Percentiles rank a stretch among this genome's conserved stretches.
Conservation (phyloP, 1,140 invertebrate genomes). For the Drosophila ficusphila region DNA sequence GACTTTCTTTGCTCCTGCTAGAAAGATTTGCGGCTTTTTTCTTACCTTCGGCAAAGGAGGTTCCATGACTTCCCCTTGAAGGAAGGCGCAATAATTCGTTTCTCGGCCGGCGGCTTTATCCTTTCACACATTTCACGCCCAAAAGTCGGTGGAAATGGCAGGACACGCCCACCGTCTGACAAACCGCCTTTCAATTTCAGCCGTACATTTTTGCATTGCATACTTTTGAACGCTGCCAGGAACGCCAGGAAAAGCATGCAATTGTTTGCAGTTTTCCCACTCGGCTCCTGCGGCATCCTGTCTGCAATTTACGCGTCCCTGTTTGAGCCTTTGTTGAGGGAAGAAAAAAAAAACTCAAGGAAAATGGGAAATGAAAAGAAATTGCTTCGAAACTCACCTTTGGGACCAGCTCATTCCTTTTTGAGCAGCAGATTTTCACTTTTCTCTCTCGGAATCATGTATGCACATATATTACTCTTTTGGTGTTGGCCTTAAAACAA, state of each 20-base stretch:
- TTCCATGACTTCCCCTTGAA: constrained; percentile 5
- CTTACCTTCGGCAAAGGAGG: neutral
- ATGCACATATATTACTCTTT: constrained; percentile 48
- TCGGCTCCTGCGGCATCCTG: constrained; percentile 18
- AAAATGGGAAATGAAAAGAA: constrained; percentile 17
- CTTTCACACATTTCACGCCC: constrained; percentile 56
- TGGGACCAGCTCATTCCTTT: constrained; percentile 33
- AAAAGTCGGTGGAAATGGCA: constrained; percentile 30
- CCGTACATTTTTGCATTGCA: constrained; percentile 53
- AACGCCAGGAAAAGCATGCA: constrained; percentile 28
- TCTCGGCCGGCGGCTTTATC: constrained; percentile 33
- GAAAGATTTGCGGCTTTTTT: neutral
- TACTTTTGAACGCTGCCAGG: constrained; percentile 1
- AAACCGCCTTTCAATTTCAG: constrained; percentile 62
- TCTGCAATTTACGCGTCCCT: constrained; percentile 57
- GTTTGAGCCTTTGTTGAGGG: constrained; percentile 36
- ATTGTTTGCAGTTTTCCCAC: constrained; percentile 62
- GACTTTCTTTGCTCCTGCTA: neutral
- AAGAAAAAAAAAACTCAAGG: neutral
- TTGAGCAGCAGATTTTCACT: constrained; percentile 42
- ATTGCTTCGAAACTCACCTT: constrained; percentile 24
- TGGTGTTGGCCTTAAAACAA: constrained; percentile 46
- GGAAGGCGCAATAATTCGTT: constrained; percentile 50
- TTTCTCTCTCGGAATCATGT: constrained; percentile 19
- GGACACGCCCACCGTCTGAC: constrained; percentile 51